phyloP scores from a whole-genome alignment of 2,888 invertebrate genomes.

The Villa cingulata region DNA sequence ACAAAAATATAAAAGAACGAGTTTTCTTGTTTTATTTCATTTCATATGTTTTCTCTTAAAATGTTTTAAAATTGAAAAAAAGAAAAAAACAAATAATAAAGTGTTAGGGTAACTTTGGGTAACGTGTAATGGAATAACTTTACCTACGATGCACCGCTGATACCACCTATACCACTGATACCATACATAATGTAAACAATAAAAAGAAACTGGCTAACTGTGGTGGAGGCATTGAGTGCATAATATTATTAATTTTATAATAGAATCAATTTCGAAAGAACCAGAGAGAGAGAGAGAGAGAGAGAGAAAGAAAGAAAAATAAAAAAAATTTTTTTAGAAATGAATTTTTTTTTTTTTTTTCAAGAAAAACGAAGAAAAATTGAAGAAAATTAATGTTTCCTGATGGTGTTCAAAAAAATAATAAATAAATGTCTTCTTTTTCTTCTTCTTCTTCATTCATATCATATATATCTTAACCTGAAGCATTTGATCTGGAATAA shows the following conservation, averaged over 20 bases:
- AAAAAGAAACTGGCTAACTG: neutral
- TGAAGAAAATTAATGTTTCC: neutral
- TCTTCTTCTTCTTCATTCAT: too few species aligned
- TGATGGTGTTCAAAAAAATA: neutral
- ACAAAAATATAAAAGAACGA: neutral
- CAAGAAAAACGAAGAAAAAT: neutral
- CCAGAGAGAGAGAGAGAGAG: neutral
- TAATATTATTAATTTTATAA: neutral
- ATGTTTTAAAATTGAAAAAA: neutral
- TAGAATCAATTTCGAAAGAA: neutral
- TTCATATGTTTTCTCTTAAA: neutral
- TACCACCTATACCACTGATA: too few species aligned
- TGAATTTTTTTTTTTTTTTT: too few species aligned
- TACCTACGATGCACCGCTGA: too few species aligned
- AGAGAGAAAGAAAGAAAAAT: neutral
- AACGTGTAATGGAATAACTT: too few species aligned
- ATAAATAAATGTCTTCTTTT: too few species aligned
- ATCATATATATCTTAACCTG: too few species aligned
- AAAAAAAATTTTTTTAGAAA: neutral
- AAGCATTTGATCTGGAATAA: too few species aligned
- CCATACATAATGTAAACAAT: neutral
- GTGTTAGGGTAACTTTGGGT: too few species aligned
- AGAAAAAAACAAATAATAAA: neutral
- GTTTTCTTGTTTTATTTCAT: neutral
- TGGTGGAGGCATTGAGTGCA: neutral